A percentile compares a stretch with the other conserved stretches of the same genome.
These are phyloP conservation scores for Betta splendens DNA, from an alignment of 2,797 vertebrate genomes.

Conservation along the genomic window DNA sequence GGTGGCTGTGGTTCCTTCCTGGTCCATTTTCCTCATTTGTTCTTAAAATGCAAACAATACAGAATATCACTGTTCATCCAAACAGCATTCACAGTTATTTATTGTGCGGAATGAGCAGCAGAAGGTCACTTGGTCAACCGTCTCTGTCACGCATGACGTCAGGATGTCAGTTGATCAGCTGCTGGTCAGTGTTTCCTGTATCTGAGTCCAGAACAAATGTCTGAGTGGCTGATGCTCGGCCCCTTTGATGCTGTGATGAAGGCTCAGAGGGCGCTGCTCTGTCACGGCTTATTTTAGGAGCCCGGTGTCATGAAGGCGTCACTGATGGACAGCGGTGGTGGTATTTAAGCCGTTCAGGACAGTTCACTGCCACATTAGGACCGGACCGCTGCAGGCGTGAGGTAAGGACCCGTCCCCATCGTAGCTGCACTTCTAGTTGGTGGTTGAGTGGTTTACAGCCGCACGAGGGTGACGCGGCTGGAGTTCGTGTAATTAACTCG, in stretches of 20 bases:
- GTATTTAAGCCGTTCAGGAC: conserved; percentile 70
- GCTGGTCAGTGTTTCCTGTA: conserved; percentile 18
- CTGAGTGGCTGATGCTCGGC: conserved; percentile 35
- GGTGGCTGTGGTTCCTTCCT: too few species aligned
- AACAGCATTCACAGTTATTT: too few species aligned
- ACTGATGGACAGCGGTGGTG: conserved; percentile 47
- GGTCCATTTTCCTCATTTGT: not conserved
- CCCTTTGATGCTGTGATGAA: conserved; percentile 46
- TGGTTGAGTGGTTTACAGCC: not conserved
- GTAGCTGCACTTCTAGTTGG: not conserved
- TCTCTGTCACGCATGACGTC: conserved; percentile 12
- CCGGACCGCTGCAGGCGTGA: conserved; percentile 2
- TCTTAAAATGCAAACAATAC: too few species aligned
- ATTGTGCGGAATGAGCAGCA: too few species aligned
- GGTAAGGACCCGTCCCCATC: conserved; percentile 41
- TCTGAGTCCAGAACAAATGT: conserved; percentile 40
- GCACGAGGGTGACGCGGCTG: too few species aligned
- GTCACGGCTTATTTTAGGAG: conserved; percentile 81
- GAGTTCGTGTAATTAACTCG: not conserved
- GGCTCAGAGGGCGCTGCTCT: conserved; percentile 50
- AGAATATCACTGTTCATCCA: too few species aligned
- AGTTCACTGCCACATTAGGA: not conserved
- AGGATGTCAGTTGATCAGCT: conserved; percentile 11
- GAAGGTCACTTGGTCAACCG: too few species aligned
- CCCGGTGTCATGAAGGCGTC: conserved; percentile 63